Percentiles rank a stretch among this genome's conserved stretches.
Evolutionary conservation across 2,797 vertebrate species (phyloP).

Genomic region (Semotilus atromaculatus): DNA sequence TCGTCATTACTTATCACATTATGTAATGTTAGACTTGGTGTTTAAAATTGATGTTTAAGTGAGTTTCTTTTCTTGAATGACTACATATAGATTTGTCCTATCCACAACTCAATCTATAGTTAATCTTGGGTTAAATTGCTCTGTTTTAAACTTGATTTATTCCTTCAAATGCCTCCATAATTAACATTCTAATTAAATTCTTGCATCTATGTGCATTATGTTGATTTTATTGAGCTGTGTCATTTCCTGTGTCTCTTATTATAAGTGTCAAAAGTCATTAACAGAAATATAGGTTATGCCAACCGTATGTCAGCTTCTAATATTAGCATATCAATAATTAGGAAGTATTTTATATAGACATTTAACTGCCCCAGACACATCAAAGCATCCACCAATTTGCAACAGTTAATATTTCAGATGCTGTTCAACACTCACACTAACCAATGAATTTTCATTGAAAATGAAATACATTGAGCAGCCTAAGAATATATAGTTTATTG

Average conservation of each 20-base stretch:
- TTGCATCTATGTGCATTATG: not conserved
- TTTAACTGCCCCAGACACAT: not conserved
- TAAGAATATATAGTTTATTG: too few relatives aligned
- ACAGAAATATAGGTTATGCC: not conserved
- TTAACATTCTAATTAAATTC: not conserved
- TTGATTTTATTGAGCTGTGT: not conserved
- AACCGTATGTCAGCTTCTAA: not conserved
- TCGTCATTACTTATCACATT: slow-evolving; percentile 2
- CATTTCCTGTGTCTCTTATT: not conserved
- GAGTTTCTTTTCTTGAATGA: not conserved
- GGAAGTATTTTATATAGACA: not conserved
- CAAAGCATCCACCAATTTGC: not conserved
- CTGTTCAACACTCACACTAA: not conserved
- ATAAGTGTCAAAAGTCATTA: not conserved
- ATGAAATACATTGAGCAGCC: too few relatives aligned
- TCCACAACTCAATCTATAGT: not conserved
- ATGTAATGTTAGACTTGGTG: not conserved
- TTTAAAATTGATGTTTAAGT: not conserved
- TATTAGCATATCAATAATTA: not conserved
- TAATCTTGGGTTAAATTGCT: not conserved
- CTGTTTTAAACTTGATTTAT: not conserved
- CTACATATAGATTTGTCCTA: not conserved
- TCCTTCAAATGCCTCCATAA: not conserved
- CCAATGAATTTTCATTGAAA: too few relatives aligned
- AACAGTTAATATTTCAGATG: not conserved